Evolutionary conservation across 2,888 invertebrate genomes (phyloP).

Genomic region (Hydrotaea diabolus): DNA sequence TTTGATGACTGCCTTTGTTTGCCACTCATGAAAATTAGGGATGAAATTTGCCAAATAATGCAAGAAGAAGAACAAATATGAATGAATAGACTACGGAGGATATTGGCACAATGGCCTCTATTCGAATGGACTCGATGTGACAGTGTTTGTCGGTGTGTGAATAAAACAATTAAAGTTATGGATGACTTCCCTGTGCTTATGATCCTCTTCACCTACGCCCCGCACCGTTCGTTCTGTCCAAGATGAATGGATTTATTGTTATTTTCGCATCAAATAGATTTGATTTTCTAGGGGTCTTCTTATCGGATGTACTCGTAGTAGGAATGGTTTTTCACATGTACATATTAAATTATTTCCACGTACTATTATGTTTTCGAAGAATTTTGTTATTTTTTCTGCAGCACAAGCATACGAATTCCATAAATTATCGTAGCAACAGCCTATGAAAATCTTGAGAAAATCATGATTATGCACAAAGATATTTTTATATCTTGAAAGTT

Average conservation of each 20-base stretch:
- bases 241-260: conserved; percentile 33
- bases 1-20: neutral
- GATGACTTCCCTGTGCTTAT: conserved; percentile 21
- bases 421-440: too few relatives aligned
- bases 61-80: conserved; percentile 26
- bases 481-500: too few relatives aligned
- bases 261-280: neutral
- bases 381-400: too few relatives aligned
- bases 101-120: neutral
- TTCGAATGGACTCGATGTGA: neutral
- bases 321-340: too few relatives aligned
- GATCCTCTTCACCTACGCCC: neutral
- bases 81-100: conserved; percentile 17
- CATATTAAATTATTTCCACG: too few relatives aligned
- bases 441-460: too few relatives aligned
- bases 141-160: conserved; percentile 13
- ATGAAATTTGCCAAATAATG: conserved; percentile 34
- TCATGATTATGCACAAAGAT: too few relatives aligned
- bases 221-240: neutral
- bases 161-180: conserved; percentile 47
- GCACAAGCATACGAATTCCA: too few relatives aligned
- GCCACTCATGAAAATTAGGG: conserved; percentile 13
- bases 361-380: too few relatives aligned
- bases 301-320: too few relatives aligned
- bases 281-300: too few relatives aligned